These are phyloP conservation scores for Mungos mungo DNA, from an alignment of 2,113 vertebrate genomes.

Conservation along the genomic window DNA sequence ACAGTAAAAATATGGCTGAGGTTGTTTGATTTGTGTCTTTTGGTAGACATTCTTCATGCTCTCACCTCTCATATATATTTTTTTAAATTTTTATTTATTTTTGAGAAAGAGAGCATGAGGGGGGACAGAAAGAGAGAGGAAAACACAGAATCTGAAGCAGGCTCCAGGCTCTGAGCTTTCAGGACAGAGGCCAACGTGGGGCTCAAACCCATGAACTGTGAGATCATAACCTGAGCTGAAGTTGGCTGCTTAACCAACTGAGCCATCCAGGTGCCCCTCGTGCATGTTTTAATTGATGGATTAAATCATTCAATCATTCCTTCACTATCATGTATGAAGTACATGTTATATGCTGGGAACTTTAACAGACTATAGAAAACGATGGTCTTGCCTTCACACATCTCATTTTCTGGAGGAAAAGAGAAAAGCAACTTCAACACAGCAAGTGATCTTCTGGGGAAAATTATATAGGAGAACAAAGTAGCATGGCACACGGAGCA, in stretches of 20 bases:
- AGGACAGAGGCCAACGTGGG: too few species aligned
- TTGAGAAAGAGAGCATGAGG: too few species aligned
- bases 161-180: too few species aligned
- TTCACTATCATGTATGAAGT: neutral
- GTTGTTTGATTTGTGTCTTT: neutral
- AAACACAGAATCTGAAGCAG: too few species aligned
- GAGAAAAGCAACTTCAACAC: neutral
- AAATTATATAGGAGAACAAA: neutral
- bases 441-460: neutral
- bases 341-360: neutral
- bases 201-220: too few species aligned
- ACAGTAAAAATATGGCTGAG: neutral
- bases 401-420: neutral
- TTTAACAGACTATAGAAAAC: neutral
- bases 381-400: too few species aligned
- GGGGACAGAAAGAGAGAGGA: too few species aligned
- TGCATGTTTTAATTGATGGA: neutral
- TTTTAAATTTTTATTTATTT: too few species aligned
- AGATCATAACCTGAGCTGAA: too few species aligned
- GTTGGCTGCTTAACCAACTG: too few species aligned
- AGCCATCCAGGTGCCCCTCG: too few species aligned
- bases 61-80: neutral
- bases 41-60: neutral
- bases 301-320: neutral
- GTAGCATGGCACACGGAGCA: accelerated